phyloP scores from a whole-genome alignment of 2,888 invertebrate species.

The Philaethria dido region DNA sequence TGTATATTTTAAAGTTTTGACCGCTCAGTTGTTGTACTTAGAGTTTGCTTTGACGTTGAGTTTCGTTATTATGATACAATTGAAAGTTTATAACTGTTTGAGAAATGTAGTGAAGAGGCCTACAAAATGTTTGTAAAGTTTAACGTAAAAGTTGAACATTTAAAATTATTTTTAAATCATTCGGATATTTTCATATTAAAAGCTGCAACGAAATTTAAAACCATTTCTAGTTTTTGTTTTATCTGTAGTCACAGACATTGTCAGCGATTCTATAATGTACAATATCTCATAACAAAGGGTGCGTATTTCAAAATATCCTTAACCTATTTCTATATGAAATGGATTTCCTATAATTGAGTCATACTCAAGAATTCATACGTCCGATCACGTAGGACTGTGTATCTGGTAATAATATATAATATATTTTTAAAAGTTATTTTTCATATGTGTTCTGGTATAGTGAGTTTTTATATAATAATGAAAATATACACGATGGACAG shows the following conservation, averaged over 20 bases:
- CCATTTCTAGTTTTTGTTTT: neutral
- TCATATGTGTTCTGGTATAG: neutral
- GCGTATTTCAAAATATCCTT: neutral
- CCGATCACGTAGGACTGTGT: neutral
- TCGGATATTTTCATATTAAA: neutral
- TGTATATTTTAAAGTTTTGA: neutral
- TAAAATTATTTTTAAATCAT: constrained; percentile 14
- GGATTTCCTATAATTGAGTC: constrained; percentile 16
- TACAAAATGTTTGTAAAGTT: constrained; percentile 28
- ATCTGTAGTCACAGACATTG: neutral
- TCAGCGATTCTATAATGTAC: neutral
- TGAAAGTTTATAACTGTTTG: constrained; percentile 30
- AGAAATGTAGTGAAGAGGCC: constrained; percentile 31
- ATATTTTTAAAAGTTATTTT: neutral
- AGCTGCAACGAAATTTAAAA: neutral
- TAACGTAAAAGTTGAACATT: neutral
- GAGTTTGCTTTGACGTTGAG: constrained; percentile 27
- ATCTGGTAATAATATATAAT: too few species aligned
- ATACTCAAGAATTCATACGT: neutral
- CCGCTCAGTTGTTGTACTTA: constrained; percentile 12
- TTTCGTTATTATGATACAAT: constrained; percentile 27
- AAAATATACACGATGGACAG: neutral
- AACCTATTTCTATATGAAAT: constrained; percentile 6
- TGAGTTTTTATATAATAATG: neutral
- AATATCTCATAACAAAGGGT: neutral